Conservation (phyloP, 2,113 vertebrate genomes). For the Panurus biarmicus region DNA sequence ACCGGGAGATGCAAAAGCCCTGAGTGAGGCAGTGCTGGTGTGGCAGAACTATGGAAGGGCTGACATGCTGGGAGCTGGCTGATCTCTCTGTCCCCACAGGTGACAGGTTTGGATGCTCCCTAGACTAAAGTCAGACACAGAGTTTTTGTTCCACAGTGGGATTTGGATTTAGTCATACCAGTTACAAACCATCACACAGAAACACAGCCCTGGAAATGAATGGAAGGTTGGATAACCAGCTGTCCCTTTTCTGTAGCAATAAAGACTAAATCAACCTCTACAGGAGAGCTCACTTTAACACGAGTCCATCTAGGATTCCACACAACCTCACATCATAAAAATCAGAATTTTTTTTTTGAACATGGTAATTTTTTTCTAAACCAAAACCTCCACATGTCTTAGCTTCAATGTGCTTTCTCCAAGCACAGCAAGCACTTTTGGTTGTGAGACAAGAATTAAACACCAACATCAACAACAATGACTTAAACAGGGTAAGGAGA, state of each 20-base stretch:
- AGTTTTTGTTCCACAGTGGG: background rate
- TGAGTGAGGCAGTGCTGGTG: too few relatives aligned
- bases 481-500: background rate
- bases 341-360: background rate
- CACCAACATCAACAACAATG: background rate
- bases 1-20: background rate
- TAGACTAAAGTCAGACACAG: background rate
- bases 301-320: background rate
- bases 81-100: background rate
- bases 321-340: background rate
- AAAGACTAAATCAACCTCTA: background rate
- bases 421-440: background rate
- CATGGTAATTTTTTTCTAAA: background rate
- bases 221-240: background rate
- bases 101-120: background rate
- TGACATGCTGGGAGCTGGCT: background rate
- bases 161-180: background rate
- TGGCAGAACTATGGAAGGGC: background rate
- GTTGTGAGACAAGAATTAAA: background rate
- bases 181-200: background rate
- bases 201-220: background rate
- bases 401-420: background rate
- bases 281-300: background rate
- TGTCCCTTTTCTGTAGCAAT: background rate
- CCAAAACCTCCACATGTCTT: background rate